Base-by-base conservation (phyloP, 2,888 invertebrate species). In the Brachypalpus laphriformis region DNA sequence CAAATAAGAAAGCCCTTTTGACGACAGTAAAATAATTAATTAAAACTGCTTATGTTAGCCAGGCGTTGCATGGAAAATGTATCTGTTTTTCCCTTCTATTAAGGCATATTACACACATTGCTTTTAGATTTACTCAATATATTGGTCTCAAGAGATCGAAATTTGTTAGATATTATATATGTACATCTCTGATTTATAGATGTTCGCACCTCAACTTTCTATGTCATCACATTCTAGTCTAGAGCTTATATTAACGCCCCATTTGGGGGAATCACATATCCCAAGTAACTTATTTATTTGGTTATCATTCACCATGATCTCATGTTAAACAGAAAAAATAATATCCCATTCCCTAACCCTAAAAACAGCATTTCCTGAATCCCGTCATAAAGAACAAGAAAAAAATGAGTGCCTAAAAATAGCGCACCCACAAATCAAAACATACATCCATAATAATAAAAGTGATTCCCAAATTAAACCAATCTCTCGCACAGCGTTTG, bases 401-500 rank as follows among this genome's bases (percentile, higher is more conserved):
- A 61, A 56, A 47, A 8, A n/a, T n/a, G n/a, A n/a, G 25, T 54
- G 3, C n/a, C 34, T 63, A 66, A 61, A 82, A 82, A 82, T 82
- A 82, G 40, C 20, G 9, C 37, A 45, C n/a, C 31, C 51, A 82
- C 65, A 72, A 65, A 77, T 82, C 81, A 75, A 75, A 75, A 49
- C 49, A 61, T 54, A 25, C 71, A 66, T 47, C 49, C 47, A 42
- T 20, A 59, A 47, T 57, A 66, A 49, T 57, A 66, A 49, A 57
- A 49, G 9, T 20, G 42, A 61, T 72, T 82, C 77, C 70, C 51
- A 82, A 82, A 77, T 82, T 77, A 82, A 72, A 77, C 42, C 54
- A 47, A 72, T 82, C 77, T 66, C 82, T 77, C 71, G 40, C 65
- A 71, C 63, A 45, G 51, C 42, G 65, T 82, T 82, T 37, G 18